Base-by-base conservation (phyloP, 2,888 invertebrate genomes). In the Argyresthia goedartella region DNA sequence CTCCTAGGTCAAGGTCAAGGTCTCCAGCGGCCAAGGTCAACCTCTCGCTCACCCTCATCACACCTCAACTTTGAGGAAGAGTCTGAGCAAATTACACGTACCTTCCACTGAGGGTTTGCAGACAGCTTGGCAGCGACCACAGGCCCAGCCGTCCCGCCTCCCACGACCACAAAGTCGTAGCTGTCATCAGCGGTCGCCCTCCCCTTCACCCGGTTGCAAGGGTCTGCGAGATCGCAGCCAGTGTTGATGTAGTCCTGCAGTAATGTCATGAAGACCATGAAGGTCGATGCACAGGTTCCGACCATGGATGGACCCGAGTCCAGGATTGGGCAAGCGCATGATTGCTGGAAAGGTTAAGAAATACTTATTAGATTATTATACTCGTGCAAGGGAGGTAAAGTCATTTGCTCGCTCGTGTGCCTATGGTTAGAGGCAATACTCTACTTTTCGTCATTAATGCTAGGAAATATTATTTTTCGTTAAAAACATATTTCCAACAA, bases 131-230 rank as follows among this genome's bases (percentile, higher is more conserved):
- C 89, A 8, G 92, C 92, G 0, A 90, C 88, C 8, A 89, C 89
- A 0, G 91, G 75, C 0, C 92, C 92, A 0, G 90, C 90, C 3
- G 91, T 89, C 0, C 92, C 92, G 3, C 90, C 91, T 0, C 91
- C 92, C 10, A 90, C 76, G 7, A 91, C 91, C 35, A 91, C 87
- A 61, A 91, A 92, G 65, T 92, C 92, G 58, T 92, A 92, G 51
- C 76, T 85, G 1, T 77, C 67, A 51, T 89, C 88, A 2, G 66
- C 64, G 0, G 65, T 65, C 1, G 75, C 67, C 50, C 61, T 69
- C 8, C 88, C 87, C 10, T 54, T 65, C 6, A 91, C 82, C 47
- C 92, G 78, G 54, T 88, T 81, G 68, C 92, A 92, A 0, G 90
- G 87, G 59, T 90, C 90, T 0, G 88, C 82, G 42, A 90, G 67